Evolutionary conservation across 2,888 invertebrate species (phyloP).

Genomic region (Cheilosia urbana): DNA sequence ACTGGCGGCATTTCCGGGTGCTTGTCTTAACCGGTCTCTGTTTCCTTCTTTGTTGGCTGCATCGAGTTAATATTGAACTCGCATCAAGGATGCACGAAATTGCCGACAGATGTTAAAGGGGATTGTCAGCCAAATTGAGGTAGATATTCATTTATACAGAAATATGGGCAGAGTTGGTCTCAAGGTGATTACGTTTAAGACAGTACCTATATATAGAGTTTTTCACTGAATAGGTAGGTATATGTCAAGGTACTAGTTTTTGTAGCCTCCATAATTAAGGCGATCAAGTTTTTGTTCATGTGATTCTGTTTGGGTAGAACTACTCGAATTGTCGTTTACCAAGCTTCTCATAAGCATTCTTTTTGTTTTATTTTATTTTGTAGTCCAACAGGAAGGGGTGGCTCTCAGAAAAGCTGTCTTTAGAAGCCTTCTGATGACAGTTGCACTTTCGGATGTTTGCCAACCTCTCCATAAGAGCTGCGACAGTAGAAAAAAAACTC

Average conservation of each 20-base stretch:
- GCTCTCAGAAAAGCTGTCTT: not conserved
- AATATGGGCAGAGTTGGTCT: too few species aligned
- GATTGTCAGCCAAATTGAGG: not conserved
- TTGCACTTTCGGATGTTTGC: not conserved
- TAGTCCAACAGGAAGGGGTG: not conserved
- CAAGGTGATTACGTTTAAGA: too few species aligned
- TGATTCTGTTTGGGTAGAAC: too few species aligned
- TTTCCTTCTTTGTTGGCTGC: not conserved
- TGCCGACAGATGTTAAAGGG: not conserved
- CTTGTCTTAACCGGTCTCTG: constrained; percentile 27
- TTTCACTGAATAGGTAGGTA: too few species aligned
- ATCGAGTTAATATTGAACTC: not conserved
- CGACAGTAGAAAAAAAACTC: not conserved
- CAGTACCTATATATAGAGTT: too few species aligned
- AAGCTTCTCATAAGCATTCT: not conserved
- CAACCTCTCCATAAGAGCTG: not conserved
- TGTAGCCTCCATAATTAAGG: too few species aligned
- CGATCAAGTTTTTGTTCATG: too few species aligned
- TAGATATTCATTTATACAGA: not conserved
- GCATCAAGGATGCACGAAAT: not conserved
- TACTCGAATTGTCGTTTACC: not conserved
- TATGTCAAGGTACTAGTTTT: too few species aligned
- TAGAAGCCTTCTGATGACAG: not conserved
- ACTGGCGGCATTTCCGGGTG: constrained; percentile 44
- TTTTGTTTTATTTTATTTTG: not conserved